Percentiles rank a stretch among this genome's conserved stretches.
phyloP scores from a whole-genome alignment of 2,888 invertebrate genomes.

The Eurytoma adleriae region DNA sequence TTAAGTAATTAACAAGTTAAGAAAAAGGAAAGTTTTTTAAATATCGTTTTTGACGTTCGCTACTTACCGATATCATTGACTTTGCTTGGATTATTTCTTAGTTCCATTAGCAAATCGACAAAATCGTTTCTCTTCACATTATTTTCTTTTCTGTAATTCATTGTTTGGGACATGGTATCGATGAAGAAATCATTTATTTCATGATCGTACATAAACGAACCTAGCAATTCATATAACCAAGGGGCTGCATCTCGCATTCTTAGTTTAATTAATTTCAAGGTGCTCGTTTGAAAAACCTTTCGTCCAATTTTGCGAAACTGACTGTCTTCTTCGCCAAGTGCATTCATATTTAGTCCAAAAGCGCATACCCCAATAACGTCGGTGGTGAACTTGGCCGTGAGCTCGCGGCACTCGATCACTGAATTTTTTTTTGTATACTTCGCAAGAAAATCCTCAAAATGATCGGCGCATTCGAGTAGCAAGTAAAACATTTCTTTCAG shows the following conservation, averaged over 20 bases:
- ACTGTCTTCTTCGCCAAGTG: conserved; percentile 67
- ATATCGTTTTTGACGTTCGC: neutral
- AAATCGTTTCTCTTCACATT: conserved; percentile 75
- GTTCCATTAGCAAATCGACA: conserved; percentile 72
- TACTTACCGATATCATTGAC: conserved; percentile 62
- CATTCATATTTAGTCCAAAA: conserved; percentile 74
- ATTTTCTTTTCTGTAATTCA: conserved; percentile 72
- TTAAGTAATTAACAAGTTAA: neutral
- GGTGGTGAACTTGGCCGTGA: conserved; percentile 73
- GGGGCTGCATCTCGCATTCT: conserved; percentile 58
- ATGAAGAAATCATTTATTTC: conserved; percentile 68
- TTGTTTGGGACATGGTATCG: conserved; percentile 66
- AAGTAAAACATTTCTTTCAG: conserved; percentile 77
- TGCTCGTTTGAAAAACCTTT: conserved; percentile 61
- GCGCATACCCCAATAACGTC: conserved; percentile 75
- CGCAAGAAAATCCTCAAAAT: conserved; percentile 74
- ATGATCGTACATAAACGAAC: conserved; percentile 57
- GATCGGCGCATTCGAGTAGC: conserved; percentile 74
- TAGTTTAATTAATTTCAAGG: conserved; percentile 28
- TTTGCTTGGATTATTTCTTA: conserved; percentile 64
- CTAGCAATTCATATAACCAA: conserved; percentile 59
- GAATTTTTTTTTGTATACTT: conserved; percentile 57
- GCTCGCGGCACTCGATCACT: conserved; percentile 64
- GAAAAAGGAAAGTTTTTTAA: no score
- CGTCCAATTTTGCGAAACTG: conserved; percentile 71